Conservation (phyloP, 1,140 invertebrate species). For the Calycopis cecrops region DNA sequence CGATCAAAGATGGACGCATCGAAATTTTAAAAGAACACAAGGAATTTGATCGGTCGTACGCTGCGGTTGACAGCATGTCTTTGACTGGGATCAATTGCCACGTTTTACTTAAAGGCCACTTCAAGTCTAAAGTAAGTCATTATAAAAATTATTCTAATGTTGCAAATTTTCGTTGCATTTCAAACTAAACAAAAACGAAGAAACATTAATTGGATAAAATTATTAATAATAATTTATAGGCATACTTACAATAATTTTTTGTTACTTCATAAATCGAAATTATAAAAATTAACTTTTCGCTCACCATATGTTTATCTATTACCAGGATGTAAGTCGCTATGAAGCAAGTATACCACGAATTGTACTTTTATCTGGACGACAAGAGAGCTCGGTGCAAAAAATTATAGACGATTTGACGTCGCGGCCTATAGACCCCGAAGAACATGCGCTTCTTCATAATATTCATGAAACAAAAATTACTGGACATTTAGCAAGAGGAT, state of each 20-base stretch:
- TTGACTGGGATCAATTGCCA: slow-evolving; percentile 36
- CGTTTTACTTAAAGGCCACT: slow-evolving; percentile 30
- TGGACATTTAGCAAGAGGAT: slow-evolving; percentile 78
- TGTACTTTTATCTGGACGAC: slow-evolving; percentile 35
- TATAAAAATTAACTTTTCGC: no score
- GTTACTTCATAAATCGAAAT: no score
- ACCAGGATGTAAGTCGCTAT: slow-evolving; percentile 33
- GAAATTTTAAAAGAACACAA: slow-evolving; percentile 28
- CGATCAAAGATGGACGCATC: slow-evolving; percentile 32
- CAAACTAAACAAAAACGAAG: no score
- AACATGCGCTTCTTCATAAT: slow-evolving; percentile 73
- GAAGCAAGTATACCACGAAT: slow-evolving; percentile 32
- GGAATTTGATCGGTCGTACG: slow-evolving; percentile 22
- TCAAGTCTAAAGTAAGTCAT: slow-evolving; percentile 41
- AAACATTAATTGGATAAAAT: no score
- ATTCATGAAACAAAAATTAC: slow-evolving; percentile 71
- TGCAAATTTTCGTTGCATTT: no score
- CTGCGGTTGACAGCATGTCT: slow-evolving; percentile 36
- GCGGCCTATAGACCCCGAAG: slow-evolving; percentile 72
- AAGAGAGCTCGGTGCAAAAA: slow-evolving; percentile 33
- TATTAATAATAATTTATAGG: no score
- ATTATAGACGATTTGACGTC: slow-evolving; percentile 41
- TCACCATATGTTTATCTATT: no score
- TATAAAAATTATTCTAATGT: no score
- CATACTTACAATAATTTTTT: no score